Evolutionary conservation across 1,140 invertebrate species (phyloP), one percentile per base, ranked within the genome.

Genomic region (Diorhabda elongata): DNA sequence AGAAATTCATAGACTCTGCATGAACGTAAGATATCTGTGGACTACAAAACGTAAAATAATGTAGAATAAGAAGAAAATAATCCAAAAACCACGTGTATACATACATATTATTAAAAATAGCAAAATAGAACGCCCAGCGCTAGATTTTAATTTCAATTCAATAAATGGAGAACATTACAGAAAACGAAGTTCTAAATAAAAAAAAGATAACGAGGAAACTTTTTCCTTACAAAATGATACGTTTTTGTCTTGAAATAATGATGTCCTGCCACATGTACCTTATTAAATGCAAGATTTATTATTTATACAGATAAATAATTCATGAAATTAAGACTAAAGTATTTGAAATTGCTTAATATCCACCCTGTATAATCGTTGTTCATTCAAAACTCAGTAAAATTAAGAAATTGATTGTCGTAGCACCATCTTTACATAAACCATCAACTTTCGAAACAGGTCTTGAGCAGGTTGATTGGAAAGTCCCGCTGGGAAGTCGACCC

Each of bases 381-480:
- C 5, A 26, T 42, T 60, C 7, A 11, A 11, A 2, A 26, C 6
- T 60, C 58, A n/a, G 3, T 42, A 47, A 47, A 4, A 42, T 9
- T 42, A 47, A 41, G 9, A 56, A 64, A 42, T 41, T 26, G 41
- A 26, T n/a, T 8, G 63, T 64, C 44, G 44, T 64, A 47, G 41
- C 43, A 7, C 3, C 7, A 3, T 11, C 3, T 3, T 4, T 52
- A 8, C 4, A n/a, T 52, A 52, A 4, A 52, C 47, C 47, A n/a
- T 52, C 6, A 52, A 52, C 2, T 8, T 8, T 3, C 9, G 11
- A 67, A 59, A 44, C 65, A 67, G 65, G 65, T 67, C 58, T 44
- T 42, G 43, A 8, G 45, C 65, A 67, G 65, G 65, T 67, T 67
- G 65, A 67, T 67, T 67, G 65, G 65, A 67, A 44, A 60, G 65